Evolutionary conservation across 2,797 vertebrate species (phyloP), one percentile per base, ranked within the genome.

Genomic region (Anguilla pacifica): DNA sequence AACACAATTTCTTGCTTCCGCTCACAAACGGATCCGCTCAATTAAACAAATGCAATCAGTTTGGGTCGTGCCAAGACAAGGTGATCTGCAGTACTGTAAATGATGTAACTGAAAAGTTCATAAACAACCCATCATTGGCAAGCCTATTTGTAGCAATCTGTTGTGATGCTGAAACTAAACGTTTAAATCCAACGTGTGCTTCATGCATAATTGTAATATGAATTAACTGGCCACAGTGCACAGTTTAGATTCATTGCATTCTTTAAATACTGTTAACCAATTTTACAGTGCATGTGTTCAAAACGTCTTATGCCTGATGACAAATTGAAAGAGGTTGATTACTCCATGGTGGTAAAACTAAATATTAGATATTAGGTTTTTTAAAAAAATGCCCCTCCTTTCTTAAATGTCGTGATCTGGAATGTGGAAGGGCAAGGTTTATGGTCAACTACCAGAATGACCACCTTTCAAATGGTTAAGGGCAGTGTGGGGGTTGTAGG

Each of bases 381-480:
- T 17, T 17, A 51, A 9, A 6, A 31, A 51, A 25, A 51, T 82
- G 1, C 25, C 79, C 79, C 79, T 22, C 79, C 79, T 5, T 49
- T 82, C 51, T 82, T 49, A 82, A 82, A 79, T 19, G 35, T 77
- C 35, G 39, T 22, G 77, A 81, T 81, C 57, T 57, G 83, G 83
- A 84, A 85, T 87, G 83, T 74, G 86, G 86, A 83, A 46, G 77
- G 39, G 57, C 74, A 19, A 49, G 53, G 51, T 83, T 67, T 87
- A 85, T 84, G 84, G 79, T 88, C 67, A 87, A 72, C 64, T 55
- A 87, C 67, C 7, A 70, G 86, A 87, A 84, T 89, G 89, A 88
- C 88, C 90, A 85, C 86, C 85, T 88, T 88, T 88, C 83, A 85
- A 86, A 72, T 86, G 83, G 77, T 82, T 79, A 84, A 91, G 90